phyloP scores from a whole-genome alignment of 2,113 vertebrate genomes.

The Hippocampus guttulatus region DNA sequence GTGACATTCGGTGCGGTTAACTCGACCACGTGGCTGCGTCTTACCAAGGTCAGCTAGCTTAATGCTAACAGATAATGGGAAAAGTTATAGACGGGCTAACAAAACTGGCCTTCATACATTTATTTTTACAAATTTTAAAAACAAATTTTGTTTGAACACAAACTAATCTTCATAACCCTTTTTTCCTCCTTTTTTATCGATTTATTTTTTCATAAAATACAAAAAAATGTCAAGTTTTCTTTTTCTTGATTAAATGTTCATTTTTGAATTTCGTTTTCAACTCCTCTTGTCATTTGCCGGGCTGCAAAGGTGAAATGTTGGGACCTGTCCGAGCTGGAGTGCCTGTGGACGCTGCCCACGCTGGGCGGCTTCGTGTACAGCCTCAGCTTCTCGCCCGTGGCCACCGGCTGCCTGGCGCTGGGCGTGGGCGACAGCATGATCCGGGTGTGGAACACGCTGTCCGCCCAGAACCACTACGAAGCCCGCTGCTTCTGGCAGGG shows the following conservation, averaged over 20 bases:
- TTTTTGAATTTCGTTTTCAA: neutral
- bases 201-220: too few species aligned
- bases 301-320: slow-evolving; percentile 87
- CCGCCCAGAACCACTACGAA: slow-evolving; percentile 83
- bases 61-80: neutral
- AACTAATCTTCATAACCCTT: too few species aligned
- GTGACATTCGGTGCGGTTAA: too few species aligned
- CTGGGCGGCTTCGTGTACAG: slow-evolving; percentile 89
- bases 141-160: too few species aligned
- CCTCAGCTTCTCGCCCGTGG: slow-evolving; percentile 88
- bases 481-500: slow-evolving; percentile 90
- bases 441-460: slow-evolving; percentile 88
- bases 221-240: too few species aligned
- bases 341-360: slow-evolving; percentile 89
- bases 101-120: neutral
- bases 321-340: slow-evolving; percentile 83
- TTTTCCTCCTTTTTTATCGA: too few species aligned
- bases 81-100: neutral
- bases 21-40: too few species aligned
- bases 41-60: too few species aligned
- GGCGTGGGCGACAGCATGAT: slow-evolving; percentile 94
- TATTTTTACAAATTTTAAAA: too few species aligned
- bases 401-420: slow-evolving; percentile 80
- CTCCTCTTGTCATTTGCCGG: neutral
- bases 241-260: neutral